Base-by-base conservation (phyloP, 2,797 vertebrate genomes). In the Girardinus metallicus region DNA sequence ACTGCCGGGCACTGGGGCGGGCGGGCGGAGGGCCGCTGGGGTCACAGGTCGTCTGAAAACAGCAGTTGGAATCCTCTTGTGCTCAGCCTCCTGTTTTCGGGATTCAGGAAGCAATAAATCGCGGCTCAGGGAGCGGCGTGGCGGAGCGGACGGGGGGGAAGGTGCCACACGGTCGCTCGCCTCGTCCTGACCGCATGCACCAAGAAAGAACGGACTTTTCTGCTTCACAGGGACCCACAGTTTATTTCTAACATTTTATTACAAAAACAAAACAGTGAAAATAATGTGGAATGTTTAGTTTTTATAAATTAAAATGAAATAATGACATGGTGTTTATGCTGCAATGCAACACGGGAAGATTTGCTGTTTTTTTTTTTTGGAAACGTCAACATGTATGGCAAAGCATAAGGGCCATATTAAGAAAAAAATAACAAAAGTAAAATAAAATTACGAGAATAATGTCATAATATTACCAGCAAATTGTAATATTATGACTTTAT, bases 41-140 rank as follows among this genome's bases (percentile, higher is more conserved):
- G 55, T n/a, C n/a, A 39, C 80, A 83, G 83, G 57, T 11, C 55
- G 83, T 80, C 49, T 72, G 72, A 91, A 88, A 90, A 86, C 88
- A 83, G 86, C 76, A 46, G 47, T 84, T 86, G 94, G 92, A 95
- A 92, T 94, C 90, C 93, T 93, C 91, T 94, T 94, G 93, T 94
- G 83, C 87, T 89, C 76, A 0, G 77, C 81, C 88, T 87, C 86
- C 90, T 89, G 23, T 91, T 90, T 90, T 88, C 87, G 91, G 89
- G 85, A 90, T 89, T 89, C 94, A 94, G 95, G 95, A 96, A 96
- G 95, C 88, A 91, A 95, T 96, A 95, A 95, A 96, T 95, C 86
- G 87, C 80, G 88, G 93, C 94, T 92, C 93, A 93, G 91, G 88
- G 87, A 89, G 89, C 47, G 73, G 79, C 41, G 36, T 83, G 88